These are phyloP conservation scores for Heliconius cydno DNA, from an alignment of 2,888 invertebrate species.

Conservation along the genomic window DNA sequence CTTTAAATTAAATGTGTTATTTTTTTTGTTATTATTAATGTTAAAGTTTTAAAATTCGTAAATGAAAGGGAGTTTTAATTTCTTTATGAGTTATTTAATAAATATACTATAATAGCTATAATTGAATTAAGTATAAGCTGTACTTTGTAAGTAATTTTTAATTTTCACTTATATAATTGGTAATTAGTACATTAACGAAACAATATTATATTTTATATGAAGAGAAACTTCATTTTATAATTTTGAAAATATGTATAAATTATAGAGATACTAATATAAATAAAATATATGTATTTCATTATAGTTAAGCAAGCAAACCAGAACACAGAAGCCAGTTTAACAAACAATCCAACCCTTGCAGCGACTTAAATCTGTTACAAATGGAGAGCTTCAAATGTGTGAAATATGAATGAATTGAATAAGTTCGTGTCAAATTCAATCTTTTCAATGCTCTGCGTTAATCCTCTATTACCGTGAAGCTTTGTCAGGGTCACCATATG, in stretches of 20 bases:
- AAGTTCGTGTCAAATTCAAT: slow-evolving; percentile 63
- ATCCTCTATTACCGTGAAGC: slow-evolving; percentile 60
- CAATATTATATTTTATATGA: too few species aligned
- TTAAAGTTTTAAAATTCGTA: neutral
- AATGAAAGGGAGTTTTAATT: neutral
- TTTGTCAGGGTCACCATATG: slow-evolving; percentile 71
- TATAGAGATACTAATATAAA: neutral
- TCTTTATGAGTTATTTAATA: neutral
- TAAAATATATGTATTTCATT: neutral
- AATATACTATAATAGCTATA: neutral
- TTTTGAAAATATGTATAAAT: too few species aligned
- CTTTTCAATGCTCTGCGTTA: slow-evolving; percentile 63
- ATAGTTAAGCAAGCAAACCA: neutral
- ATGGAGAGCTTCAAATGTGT: slow-evolving; percentile 49
- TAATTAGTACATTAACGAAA: too few species aligned
- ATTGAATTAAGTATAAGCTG: too few species aligned
- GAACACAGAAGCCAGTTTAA: neutral
- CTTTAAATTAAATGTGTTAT: slow-evolving; percentile 14
- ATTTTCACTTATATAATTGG: too few species aligned
- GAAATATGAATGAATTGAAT: slow-evolving; percentile 37
- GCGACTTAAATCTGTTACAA: slow-evolving; percentile 66
- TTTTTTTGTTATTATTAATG: slow-evolving; percentile 10
- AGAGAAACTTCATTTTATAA: too few species aligned
- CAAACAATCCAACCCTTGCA: slow-evolving; percentile 45
- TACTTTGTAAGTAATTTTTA: too few species aligned